phyloP scores from a whole-genome alignment of 2,113 vertebrate genomes.

The Picathartes gymnocephalus region DNA sequence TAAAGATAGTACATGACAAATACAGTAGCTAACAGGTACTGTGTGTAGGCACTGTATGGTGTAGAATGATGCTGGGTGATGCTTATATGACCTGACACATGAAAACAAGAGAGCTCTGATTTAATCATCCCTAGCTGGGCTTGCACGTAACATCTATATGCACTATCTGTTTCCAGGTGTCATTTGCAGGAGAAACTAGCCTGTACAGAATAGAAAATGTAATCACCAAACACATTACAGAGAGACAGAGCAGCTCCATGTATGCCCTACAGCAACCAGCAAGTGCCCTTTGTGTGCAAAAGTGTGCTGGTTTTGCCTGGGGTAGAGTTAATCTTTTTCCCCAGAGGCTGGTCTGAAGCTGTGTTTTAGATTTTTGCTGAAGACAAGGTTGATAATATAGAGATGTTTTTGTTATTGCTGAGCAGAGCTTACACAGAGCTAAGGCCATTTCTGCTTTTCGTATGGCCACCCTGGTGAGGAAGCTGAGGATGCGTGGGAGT shows the following conservation, averaged over 20 bases:
- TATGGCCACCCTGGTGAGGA: fast-evolving
- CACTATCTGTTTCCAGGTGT: neutral
- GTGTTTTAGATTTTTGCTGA: neutral
- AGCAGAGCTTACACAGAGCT: neutral
- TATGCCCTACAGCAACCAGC: neutral
- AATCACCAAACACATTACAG: neutral
- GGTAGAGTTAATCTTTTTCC: neutral
- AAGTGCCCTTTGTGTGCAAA: neutral
- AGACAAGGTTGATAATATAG: neutral
- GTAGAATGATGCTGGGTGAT: neutral
- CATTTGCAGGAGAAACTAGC: neutral
- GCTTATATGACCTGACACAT: neutral
- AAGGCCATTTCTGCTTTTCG: neutral
- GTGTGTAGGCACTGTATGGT: neutral
- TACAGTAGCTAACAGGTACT: neutral
- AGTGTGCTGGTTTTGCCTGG: neutral
- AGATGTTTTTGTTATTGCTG: neutral
- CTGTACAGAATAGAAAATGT: neutral
- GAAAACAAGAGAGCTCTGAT: neutral
- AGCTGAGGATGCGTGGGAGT: fast-evolving
- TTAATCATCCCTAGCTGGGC: neutral
- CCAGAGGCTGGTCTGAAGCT: neutral
- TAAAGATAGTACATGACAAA: neutral
- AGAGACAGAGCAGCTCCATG: neutral
- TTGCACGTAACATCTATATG: neutral